Evolutionary conservation across 2,888 invertebrate species (phyloP).

Genomic region (Sphinx pinastri): DNA sequence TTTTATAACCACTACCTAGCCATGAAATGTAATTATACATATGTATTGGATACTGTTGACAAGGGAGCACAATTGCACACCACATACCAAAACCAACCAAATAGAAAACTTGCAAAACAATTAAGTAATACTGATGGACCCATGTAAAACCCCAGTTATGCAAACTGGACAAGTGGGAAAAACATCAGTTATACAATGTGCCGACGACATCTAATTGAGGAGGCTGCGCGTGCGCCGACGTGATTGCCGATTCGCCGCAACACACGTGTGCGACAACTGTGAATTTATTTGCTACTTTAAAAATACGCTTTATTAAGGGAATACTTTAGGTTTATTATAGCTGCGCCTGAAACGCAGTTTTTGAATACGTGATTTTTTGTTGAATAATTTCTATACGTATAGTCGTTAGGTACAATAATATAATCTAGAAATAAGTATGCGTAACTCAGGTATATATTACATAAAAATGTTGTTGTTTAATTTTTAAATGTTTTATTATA

Average conservation of each 20-base stretch:
- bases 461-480: no score
- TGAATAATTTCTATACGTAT: background rate
- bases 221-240: conserved; percentile 33
- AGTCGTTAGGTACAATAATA: no score
- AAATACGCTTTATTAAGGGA: conserved; percentile 6
- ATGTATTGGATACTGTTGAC: no score
- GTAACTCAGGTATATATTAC: no score
- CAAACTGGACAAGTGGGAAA: conserved; percentile 48
- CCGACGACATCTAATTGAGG: conserved; percentile 36
- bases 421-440: background rate
- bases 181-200: conserved; percentile 53
- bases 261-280: conserved; percentile 29
- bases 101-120: conserved; percentile 31
- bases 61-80: background rate
- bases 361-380: background rate
- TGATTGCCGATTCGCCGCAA: conserved; percentile 32
- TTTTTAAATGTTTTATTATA: no score
- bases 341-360: background rate
- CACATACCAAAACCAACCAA: background rate
- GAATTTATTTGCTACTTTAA: conserved; percentile 31
- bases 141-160: conserved; percentile 50
- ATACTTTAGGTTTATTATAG: background rate
- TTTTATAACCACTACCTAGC: no score
- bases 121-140: conserved; percentile 35
- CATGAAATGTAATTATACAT: no score